A percentile compares a stretch with the other conserved stretches of the same genome.
Conservation (phyloP, 2,113 vertebrate species). For the Fregata magnificens region DNA sequence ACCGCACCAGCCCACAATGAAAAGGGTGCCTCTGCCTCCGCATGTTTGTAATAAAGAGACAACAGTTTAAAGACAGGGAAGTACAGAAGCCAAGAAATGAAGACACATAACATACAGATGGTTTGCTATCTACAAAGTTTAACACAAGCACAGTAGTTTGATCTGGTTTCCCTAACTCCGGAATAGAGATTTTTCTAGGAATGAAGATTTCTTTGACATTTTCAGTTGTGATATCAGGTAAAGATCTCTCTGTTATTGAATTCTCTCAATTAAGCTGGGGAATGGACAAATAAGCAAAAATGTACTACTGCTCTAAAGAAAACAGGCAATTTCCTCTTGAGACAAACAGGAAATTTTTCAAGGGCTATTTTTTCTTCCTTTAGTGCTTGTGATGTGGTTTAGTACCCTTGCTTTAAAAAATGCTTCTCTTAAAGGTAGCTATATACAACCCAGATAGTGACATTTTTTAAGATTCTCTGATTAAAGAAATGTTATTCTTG, state of each 20-base stretch:
- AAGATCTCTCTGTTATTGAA: neutral
- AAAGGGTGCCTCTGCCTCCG: neutral
- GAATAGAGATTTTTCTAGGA: neutral
- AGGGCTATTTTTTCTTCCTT: conserved; percentile 8
- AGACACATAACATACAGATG: neutral
- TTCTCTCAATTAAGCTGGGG: neutral
- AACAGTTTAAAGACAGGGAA: neutral
- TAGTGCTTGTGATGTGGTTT: neutral
- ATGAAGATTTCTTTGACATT: neutral
- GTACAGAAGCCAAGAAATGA: neutral
- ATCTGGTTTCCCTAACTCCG: neutral
- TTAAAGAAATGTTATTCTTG: neutral
- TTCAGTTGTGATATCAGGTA: neutral
- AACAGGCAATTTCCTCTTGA: conserved; percentile 27
- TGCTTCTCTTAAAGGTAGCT: neutral
- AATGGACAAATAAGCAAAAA: conserved; percentile 3
- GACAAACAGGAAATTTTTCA: conserved; percentile 45
- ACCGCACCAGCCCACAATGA: neutral
- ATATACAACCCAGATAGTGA: neutral
- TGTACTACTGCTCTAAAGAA: neutral
- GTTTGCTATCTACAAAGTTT: neutral
- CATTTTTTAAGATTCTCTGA: neutral
- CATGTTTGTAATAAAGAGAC: neutral
- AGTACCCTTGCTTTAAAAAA: neutral
- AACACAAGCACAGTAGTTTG: neutral